These are phyloP conservation scores for Helleia helle DNA, from an alignment of 2,888 invertebrate species.

Conservation along the genomic window DNA sequence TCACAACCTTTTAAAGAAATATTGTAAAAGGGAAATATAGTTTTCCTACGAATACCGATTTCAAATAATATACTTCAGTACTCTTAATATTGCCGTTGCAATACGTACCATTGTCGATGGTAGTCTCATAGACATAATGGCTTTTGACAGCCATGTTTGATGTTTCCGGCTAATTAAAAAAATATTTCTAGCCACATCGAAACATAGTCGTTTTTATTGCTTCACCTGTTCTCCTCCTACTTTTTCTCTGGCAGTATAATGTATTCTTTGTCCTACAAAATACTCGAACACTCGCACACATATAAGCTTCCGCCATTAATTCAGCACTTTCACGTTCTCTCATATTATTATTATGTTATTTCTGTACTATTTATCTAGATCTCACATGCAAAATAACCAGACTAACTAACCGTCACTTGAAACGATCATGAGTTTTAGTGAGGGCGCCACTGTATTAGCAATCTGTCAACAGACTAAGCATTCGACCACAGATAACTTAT, in stretches of 20 bases:
- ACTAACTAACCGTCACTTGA: background rate
- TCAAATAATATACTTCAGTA: constrained; percentile 4
- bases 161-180: constrained; percentile 3
- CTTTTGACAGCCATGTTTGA: background rate
- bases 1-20: constrained; percentile 21
- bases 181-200: background rate
- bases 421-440: background rate
- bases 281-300: background rate
- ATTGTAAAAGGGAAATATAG: constrained; percentile 2
- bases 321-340: background rate
- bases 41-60: background rate
- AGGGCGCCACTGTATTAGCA: background rate
- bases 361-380: background rate
- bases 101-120: background rate
- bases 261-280: background rate
- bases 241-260: background rate
- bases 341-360: background rate
- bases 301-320: background rate
- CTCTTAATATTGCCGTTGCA: background rate
- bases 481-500: background rate
- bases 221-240: background rate
- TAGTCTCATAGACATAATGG: background rate
- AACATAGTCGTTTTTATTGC: background rate
- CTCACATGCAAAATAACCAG: background rate
- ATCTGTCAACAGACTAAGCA: background rate